Evolutionary conservation across 2,113 vertebrate genomes (phyloP).

Genomic region (Dipodomys stephensi): DNA sequence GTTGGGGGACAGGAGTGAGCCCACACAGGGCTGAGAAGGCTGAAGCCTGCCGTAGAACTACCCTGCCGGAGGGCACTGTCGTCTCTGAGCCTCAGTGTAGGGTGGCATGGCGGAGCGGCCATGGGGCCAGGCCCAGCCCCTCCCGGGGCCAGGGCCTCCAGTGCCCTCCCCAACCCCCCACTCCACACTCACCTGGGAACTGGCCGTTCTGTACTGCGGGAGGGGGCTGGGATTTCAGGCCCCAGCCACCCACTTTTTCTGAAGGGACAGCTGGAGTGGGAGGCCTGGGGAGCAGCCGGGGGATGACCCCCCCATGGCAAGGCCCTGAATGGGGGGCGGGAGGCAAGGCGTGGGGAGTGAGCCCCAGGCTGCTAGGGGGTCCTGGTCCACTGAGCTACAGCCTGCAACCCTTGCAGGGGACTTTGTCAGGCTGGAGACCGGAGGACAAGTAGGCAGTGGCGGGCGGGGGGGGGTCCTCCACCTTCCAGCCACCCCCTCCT

Average conservation of each 20-base stretch:
- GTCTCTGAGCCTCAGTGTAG: background rate
- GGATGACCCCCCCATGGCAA: background rate
- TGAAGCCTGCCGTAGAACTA: background rate
- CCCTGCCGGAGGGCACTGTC: background rate
- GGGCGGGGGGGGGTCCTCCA: background rate
- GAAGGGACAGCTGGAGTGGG: conserved; percentile 11
- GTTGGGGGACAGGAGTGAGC: conserved; percentile 4
- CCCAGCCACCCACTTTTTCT: conserved; percentile 40
- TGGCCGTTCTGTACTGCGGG: background rate
- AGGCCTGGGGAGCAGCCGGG: conserved; percentile 32
- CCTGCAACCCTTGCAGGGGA: background rate
- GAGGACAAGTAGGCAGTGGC: no score
- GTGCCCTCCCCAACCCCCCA: rapidly evolving
- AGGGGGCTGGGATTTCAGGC: conserved; percentile 27
- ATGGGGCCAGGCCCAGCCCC: background rate
- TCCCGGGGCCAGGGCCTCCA: background rate
- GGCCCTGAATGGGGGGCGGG: conserved; percentile 7
- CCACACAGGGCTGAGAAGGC: no score
- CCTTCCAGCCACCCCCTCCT: background rate
- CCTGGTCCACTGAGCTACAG: background rate
- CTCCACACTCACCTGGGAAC: conserved; percentile 50
- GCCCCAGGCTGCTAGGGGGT: background rate
- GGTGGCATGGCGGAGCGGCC: no score
- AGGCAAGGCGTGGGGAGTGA: background rate
- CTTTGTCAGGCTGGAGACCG: background rate